phyloP scores from a whole-genome alignment of 1,140 invertebrate genomes.

The Aplysia californica region DNA sequence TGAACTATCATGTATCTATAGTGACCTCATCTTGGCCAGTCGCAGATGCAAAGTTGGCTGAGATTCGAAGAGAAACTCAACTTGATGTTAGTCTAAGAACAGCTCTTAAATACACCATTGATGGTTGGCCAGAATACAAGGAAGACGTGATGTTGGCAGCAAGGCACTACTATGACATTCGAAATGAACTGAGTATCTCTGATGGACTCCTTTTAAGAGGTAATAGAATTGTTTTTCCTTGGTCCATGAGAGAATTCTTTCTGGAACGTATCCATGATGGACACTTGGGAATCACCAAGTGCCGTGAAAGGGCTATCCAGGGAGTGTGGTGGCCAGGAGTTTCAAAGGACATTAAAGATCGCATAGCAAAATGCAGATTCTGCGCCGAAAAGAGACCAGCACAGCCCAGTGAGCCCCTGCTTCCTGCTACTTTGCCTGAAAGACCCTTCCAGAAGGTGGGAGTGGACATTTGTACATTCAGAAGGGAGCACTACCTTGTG shows the following conservation, averaged over 20 bases:
- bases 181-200: slow-evolving; percentile 1
- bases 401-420: background rate
- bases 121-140: slow-evolving; percentile 19
- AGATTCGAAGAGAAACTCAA: too few species aligned
- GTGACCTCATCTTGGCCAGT: too few species aligned
- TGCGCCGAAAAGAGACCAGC: background rate
- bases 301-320: background rate
- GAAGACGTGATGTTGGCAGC: background rate
- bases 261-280: slow-evolving; percentile 21
- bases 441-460: background rate
- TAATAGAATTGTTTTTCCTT: background rate
- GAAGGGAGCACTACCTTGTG: background rate
- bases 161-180: background rate
- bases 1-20: too few species aligned
- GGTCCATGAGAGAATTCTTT: background rate
- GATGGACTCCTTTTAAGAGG: slow-evolving; percentile 11
- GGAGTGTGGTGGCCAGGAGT: background rate
- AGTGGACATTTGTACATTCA: background rate
- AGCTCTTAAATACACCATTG: background rate
- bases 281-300: slow-evolving; percentile 10
- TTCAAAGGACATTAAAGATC: background rate
- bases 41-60: too few species aligned
- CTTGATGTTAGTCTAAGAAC: too few species aligned
- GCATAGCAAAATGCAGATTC: background rate
- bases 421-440: background rate